These are phyloP conservation scores for Rhabdomys pumilio DNA, from an alignment of 2,797 vertebrate species.

Conservation along the genomic window DNA sequence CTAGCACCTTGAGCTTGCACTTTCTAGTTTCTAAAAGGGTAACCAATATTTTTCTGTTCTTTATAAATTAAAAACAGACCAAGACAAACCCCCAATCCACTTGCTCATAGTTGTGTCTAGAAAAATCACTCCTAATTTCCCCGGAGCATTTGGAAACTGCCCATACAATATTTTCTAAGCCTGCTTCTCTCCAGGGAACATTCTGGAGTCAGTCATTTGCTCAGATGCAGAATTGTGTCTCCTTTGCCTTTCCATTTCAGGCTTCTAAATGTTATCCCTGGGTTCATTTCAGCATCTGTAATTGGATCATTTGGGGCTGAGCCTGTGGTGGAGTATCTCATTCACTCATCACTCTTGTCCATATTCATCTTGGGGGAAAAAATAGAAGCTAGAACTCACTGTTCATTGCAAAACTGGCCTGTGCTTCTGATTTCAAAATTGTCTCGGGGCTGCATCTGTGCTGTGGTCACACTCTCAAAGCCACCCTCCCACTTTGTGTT, in stretches of 20 bases:
- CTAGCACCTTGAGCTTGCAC: neutral
- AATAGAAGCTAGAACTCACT: constrained; percentile 42
- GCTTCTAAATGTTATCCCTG: constrained; percentile 72
- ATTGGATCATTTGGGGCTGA: constrained; percentile 61
- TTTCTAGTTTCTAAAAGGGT: neutral
- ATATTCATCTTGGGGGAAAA: constrained; percentile 42
- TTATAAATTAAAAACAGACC: constrained; percentile 14
- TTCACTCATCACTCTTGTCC: neutral
- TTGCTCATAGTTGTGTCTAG: constrained; percentile 42
- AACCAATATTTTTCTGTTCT: neutral
- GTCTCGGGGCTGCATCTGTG: neutral
- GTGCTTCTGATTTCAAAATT: constrained; percentile 58
- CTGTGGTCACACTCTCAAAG: constrained; percentile 2
- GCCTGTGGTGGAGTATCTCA: neutral
- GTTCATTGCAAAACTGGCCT: constrained; percentile 56
- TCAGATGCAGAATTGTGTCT: constrained; percentile 72
- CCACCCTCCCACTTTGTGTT: neutral
- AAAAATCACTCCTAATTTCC: constrained; percentile 41
- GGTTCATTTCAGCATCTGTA: constrained; percentile 74
- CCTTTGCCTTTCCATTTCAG: constrained; percentile 56
- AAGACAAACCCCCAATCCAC: neutral
- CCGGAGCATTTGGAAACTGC: constrained; percentile 18
- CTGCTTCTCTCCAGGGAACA: constrained; percentile 3
- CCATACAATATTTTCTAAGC: constrained; percentile 59
- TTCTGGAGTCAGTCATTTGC: constrained; percentile 58